Evolutionary conservation across 2,888 invertebrate species (phyloP), one percentile per base, ranked within the genome.

Genomic region (Sphinx pinastri): DNA sequence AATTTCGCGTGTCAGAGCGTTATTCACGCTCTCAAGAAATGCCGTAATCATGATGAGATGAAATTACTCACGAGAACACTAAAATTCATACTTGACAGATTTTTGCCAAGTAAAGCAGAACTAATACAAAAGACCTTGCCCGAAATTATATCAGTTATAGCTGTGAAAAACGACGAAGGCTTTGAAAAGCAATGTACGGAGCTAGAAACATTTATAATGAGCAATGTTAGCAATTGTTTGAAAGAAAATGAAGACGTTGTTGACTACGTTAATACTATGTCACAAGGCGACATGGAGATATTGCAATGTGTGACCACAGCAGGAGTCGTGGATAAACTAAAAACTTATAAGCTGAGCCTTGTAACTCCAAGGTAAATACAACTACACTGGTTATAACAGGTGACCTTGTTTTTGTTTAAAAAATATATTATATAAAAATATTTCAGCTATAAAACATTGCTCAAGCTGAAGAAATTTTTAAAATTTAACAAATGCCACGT

Each of bases 1-100:
- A 93, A 95, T 76, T 96, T 95, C 76, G 88, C 95, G 8, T 92
- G 94, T 69, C 92, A 94, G 73, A 94, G 93, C 69, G 82, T 96
- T 31, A 82, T 95, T 1, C 89, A 95, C 75, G 86, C 95, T 1
- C 94, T 95, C 2, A 94, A 93, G 74, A 81, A 83, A 66, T 86
- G 89, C 67, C 79, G 83, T 25, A 80, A 81, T 12, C 82, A 86
- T 68, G 75, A 81, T 3, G 84, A 90, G 60, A 73, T 92, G 13
- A 77, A 78, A 66, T 80, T 88, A 19, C 84, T 93, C 10, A 78
- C 87, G 25, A 85, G 85, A 79, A 95, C 94, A 71, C 82, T 96
- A 0, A 82, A 88, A 70, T 73, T 80, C 10, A 90, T 95, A 68
- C 73, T 95, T 0, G 79, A 81, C 67, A 84, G 85, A 68, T 86